These are phyloP conservation scores for Scaptomyza cyrtandrae DNA, from an alignment of 2,888 invertebrate species.

Conservation along the genomic window DNA sequence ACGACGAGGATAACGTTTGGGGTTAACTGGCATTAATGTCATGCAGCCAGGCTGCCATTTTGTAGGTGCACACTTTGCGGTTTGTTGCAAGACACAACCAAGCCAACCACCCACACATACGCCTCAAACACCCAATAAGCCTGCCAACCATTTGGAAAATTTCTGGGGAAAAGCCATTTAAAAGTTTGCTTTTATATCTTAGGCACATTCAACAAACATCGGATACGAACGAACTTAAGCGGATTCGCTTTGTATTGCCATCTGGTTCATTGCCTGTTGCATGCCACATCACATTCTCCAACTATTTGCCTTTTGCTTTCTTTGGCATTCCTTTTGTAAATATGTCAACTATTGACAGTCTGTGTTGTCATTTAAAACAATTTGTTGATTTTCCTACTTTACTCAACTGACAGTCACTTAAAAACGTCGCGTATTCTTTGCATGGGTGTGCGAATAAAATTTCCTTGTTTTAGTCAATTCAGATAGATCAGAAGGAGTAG, in stretches of 20 bases:
- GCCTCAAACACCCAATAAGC: not conserved
- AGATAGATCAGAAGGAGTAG: not conserved
- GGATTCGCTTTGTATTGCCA: slow-evolving; percentile 33
- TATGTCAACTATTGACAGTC: slow-evolving; percentile 23
- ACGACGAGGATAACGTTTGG: slow-evolving; percentile 71
- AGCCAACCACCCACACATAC: not conserved
- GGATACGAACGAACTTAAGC: slow-evolving; percentile 30
- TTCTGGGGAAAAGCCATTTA: slow-evolving; percentile 64
- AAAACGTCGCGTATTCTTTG: slow-evolving; percentile 17
- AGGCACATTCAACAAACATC: slow-evolving; percentile 10
- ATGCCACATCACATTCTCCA: slow-evolving; percentile 38
- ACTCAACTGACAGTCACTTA: slow-evolving; percentile 5
- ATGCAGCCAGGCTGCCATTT: slow-evolving; percentile 65
- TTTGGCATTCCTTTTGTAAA: slow-evolving; percentile 5
- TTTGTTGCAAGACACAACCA: slow-evolving; percentile 42
- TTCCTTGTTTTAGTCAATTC: slow-evolving; percentile 8
- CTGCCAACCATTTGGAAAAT: slow-evolving; percentile 64
- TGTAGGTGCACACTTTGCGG: slow-evolving; percentile 68
- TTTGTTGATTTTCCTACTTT: slow-evolving; percentile 26
- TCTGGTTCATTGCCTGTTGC: slow-evolving; percentile 39
- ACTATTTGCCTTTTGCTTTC: slow-evolving; percentile 36
- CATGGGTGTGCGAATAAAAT: slow-evolving; percentile 12
- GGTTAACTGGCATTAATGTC: slow-evolving; percentile 81
- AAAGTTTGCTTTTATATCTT: slow-evolving; percentile 54
- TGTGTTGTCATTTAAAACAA: slow-evolving; percentile 35